Base-by-base conservation (phyloP, 2,888 invertebrate genomes). In the Volucella zonaria region DNA sequence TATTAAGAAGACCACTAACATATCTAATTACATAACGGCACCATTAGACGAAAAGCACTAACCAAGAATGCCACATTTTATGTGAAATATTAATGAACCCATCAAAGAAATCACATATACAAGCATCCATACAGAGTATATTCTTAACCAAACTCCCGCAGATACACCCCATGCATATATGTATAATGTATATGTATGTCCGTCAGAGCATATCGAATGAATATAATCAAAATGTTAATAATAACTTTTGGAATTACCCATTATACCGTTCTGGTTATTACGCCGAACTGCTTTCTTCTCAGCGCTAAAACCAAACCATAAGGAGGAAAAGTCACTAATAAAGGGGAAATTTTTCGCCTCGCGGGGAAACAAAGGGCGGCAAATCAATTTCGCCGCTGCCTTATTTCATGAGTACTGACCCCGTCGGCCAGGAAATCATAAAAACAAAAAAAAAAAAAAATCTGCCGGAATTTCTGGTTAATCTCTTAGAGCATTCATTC, bases 191-290 rank as follows among this genome's bases (percentile, higher is more conserved):
- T 31, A 12, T 10, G 2, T 14, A 10, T n/a, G 14, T 47, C 62
- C 67, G 42, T 59, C 67, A 43, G 38, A 54, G 68, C 75, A 75
- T 51, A 75, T 75, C 80, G 51, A 64, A 81, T 81, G 68, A 68
- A 81, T 64, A 62, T 62, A 68, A 75, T 75, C 42, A 75, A 62
- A 80, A 68, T 68, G 62, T 68, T 75, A 56, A 75, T 75, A 76
- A 81, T 76, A 76, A 81, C 70, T 59, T 76, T 70, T 52, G 58
- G 62, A 58, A 75, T 80, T 81, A 81, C 62, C 68, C 80, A 76
- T 81, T 81, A 76, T 64, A 58, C 15, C 51, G 47, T 64, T 31
- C 31, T 31, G 31, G 31, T 31, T 31, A 6, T 31, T 58, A 75
- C 70, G 64, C 62, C 54, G 42, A 23, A 49, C 51, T 56, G 56